Base-by-base conservation (phyloP, 2,888 invertebrate species). In the Hesperia comma region DNA sequence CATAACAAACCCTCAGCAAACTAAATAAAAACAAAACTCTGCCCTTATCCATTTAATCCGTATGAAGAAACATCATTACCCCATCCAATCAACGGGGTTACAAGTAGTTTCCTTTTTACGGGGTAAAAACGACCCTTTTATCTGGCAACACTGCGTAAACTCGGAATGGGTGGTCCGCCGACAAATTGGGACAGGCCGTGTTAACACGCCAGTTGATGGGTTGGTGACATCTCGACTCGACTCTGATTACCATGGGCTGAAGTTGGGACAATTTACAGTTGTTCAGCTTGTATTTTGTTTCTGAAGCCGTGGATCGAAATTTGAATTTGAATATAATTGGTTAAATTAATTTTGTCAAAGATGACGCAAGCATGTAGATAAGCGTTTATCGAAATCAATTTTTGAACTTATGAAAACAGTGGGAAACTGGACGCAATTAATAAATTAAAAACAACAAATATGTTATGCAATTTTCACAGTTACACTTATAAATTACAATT, bases 71-170 rank as follows among this genome's bases (percentile, higher is more conserved):
- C 83, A 78, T 83, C 85, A 86, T 85, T 85, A 85, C 79, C 78
- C 79, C 87, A 80, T 84, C 85, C 88, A 90, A 90, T 90, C 90
- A 87, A 80, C 58, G 66, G 66, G 78, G 81, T 83, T 83, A 85
- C 81, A 84, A 79, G 78, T 77, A 82, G 77, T 80, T 77, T 76
- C 75, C 77, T 79, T 74, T 80, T 80, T 77, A 79, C 76, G 70
- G 75, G 77, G 74, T 71, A 71, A 74, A 73, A 75, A 81, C 81
- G 83, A 78, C 78, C 82, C 84, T 86, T 87, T 88, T 89, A 89
- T 89, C 90, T 86, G 75, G 76, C 74, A 77, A 78, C 81, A 80
- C 78, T 76, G 83, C 80, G 79, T 83, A 85, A 86, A 80, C 74
- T 77, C 73, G 72, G 67, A 68, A 68, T 60, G 68, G 62, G 67